Base-by-base conservation (phyloP, 2,888 invertebrate species). In the Acanthococcus lagerstroemiae region DNA sequence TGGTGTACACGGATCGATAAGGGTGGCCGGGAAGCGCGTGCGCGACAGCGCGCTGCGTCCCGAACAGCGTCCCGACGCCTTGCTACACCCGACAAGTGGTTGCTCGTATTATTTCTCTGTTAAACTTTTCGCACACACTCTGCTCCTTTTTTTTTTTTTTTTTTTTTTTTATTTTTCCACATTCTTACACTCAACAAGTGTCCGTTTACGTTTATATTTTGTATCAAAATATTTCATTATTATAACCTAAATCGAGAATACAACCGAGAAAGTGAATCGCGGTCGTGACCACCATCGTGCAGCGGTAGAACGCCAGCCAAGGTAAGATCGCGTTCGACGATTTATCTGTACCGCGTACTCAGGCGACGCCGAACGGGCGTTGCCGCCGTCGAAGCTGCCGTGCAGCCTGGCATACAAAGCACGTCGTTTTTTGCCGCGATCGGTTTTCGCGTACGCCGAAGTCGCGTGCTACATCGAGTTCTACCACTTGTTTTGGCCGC, bases 51-150 rank as follows among this genome's bases (percentile, higher is more conserved):
- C 7, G 9, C 4, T 15, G 26, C 26, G 58, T 26, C 46, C 58
- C 48, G 48, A 27, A 27, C 27, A 61, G 61, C 61, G 50, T 61
- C 61, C 61, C 61, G 61, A 61, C 61, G 61, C 61, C 61, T 48
- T 61, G 21, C 15, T 45, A 30, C 50, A 48, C 50, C 25, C 61
- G 61, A 61, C 61, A 61, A 61, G 61, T 61, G 61, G 61, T 61
- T 61, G 61, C 61, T 61, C 61, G 50, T 61, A 61, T 48, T 61
- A 61, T 61, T 61, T 61, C 61, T 61, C 61, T 48, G 61, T 61
- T 30, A 61, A n/a, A 61, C 61, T 61, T 61, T 50, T 61, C 61
- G 61, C 61, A 50, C 61, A 61, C 61, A 61, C 61, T 48, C 21
- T 50, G 21, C 17, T 61, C 17, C 21, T 48, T 30, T 61, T 61